phyloP scores from a whole-genome alignment of 2,888 invertebrate species.

The Caenorhabditis sinica region DNA sequence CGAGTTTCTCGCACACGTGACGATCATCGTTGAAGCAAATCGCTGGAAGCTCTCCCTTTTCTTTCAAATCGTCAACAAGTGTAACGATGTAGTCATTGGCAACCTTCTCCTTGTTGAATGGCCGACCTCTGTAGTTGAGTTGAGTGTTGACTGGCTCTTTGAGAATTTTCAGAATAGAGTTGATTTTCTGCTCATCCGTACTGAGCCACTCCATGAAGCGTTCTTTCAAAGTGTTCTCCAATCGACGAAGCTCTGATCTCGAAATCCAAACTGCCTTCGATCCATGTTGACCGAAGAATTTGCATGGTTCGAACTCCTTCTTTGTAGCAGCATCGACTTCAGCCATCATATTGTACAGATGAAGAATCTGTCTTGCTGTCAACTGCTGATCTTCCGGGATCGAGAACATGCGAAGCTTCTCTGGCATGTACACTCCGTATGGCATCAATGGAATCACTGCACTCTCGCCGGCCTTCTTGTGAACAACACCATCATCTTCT shows the following conservation, averaged over 20 bases:
- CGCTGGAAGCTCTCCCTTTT: conserved; percentile 79
- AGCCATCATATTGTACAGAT: conserved; percentile 80
- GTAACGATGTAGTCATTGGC: conserved; percentile 79
- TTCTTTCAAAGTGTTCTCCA: conserved; percentile 79
- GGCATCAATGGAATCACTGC: conserved; percentile 77
- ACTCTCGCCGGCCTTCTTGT: conserved; percentile 42
- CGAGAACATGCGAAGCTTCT: conserved; percentile 82
- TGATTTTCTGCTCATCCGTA: conserved; percentile 78
- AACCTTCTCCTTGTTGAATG: conserved; percentile 78
- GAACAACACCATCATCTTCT: conserved; percentile 46
- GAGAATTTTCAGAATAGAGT: conserved; percentile 66
- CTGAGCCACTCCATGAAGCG: conserved; percentile 81
- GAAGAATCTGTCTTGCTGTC: conserved; percentile 80
- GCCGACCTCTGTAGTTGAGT: conserved; percentile 67
- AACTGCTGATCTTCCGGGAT: conserved; percentile 83
- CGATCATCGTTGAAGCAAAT: conserved; percentile 83
- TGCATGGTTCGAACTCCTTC: conserved; percentile 80
- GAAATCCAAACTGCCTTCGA: conserved; percentile 78
- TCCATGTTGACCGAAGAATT: conserved; percentile 77
- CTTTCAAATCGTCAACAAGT: conserved; percentile 78
- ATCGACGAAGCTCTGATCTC: conserved; percentile 74
- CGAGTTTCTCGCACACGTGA: conserved; percentile 79
- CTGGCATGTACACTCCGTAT: conserved; percentile 82
- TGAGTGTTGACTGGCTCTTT: conserved; percentile 72
- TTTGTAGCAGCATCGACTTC: conserved; percentile 77